Percentiles rank a stretch among this genome's conserved stretches.
phyloP scores from a whole-genome alignment of 1,140 invertebrate genomes.

The Trichonephila inaurata region DNA sequence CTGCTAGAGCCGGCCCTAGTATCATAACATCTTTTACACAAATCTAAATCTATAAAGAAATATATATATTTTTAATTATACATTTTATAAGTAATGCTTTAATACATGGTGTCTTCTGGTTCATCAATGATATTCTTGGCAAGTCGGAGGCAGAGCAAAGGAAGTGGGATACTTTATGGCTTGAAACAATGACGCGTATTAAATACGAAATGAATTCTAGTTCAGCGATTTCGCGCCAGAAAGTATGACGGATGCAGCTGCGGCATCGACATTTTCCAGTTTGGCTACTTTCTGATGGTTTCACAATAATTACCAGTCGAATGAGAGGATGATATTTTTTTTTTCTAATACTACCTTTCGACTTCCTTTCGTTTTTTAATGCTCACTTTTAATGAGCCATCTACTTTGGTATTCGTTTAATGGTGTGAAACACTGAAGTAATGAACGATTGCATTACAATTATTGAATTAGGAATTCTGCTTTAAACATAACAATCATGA shows the following conservation, averaged over 20 bases:
- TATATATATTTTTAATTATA: too few relatives aligned
- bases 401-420: not conserved
- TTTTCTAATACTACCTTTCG: not conserved
- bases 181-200: not conserved
- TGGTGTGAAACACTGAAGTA: too few relatives aligned
- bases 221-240: not conserved
- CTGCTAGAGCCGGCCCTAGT: too few relatives aligned
- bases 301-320: not conserved
- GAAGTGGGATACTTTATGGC: not conserved
- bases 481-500: too few relatives aligned
- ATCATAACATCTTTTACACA: too few relatives aligned
- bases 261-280: slow-evolving; percentile 1
- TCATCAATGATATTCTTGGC: too few relatives aligned
- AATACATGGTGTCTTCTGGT: too few relatives aligned
- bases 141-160: too few relatives aligned
- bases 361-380: slow-evolving; percentile 4
- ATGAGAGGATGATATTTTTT: not conserved
- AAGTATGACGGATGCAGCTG: slow-evolving; percentile 1
- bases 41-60: too few relatives aligned
- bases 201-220: not conserved
- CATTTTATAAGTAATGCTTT: too few relatives aligned
- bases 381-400: not conserved
- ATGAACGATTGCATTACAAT: too few relatives aligned
- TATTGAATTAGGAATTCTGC: too few relatives aligned
- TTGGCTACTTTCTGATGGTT: not conserved